Evolutionary conservation across 2,113 vertebrate species (phyloP).

Genomic region (Perca fluviatilis): DNA sequence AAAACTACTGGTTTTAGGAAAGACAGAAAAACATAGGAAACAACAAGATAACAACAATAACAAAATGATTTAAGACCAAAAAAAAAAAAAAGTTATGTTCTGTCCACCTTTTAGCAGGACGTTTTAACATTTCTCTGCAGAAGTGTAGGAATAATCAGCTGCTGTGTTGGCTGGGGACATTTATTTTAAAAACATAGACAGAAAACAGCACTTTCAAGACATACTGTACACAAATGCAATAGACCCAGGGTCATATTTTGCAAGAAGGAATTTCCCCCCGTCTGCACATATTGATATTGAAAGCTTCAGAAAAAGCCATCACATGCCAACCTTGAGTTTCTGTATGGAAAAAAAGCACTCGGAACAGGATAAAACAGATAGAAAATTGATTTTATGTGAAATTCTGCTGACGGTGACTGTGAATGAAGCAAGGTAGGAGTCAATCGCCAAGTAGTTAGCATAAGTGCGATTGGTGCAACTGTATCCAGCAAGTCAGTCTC

Average conservation of each 20-base stretch:
- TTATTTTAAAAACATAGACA: slow-evolving; percentile 42
- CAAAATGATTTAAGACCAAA: not conserved
- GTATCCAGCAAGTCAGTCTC: not conserved
- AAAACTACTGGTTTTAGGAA: slow-evolving; percentile 32
- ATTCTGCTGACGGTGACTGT: slow-evolving; percentile 23
- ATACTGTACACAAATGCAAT: not conserved
- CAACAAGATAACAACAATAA: not conserved
- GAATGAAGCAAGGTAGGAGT: slow-evolving; percentile 1
- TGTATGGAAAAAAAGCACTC: slow-evolving; percentile 18
- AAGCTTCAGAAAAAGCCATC: slow-evolving; percentile 43
- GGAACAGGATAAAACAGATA: slow-evolving; percentile 53
- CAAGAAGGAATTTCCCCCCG: slow-evolving; percentile 34
- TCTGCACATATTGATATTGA: slow-evolving; percentile 55
- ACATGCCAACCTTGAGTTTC: slow-evolving; percentile 49
- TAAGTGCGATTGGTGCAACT: not conserved
- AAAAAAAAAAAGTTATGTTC: slow-evolving; percentile 28
- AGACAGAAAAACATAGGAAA: slow-evolving; percentile 6
- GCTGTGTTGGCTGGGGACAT: slow-evolving; percentile 23
- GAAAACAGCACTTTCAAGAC: slow-evolving; percentile 27
- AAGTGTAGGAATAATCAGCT: slow-evolving; percentile 35
- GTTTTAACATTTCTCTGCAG: slow-evolving; percentile 37
- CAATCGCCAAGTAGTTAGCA: not conserved
- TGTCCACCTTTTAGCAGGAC: slow-evolving; percentile 24
- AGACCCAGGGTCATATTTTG: slow-evolving; percentile 59
- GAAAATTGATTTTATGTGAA: slow-evolving; percentile 61